These are phyloP conservation scores for Lasaia peninsularis DNA, from an alignment of 1,140 invertebrate genomes.

Conservation along the genomic window DNA sequence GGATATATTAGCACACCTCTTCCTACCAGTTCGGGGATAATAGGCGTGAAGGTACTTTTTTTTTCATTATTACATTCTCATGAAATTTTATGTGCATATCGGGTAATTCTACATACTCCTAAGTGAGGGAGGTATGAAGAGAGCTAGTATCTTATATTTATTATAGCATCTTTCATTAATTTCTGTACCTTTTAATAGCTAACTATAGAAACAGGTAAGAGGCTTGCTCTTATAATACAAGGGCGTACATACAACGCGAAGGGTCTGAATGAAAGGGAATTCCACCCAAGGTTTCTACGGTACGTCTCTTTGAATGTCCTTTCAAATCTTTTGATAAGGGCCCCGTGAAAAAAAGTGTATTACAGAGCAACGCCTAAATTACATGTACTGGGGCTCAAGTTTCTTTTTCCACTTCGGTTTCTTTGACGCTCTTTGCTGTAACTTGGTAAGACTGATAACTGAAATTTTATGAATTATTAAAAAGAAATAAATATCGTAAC, in stretches of 20 bases:
- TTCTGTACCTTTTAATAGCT: conserved; percentile 6
- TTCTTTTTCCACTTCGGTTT: not conserved
- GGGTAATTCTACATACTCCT: too few relatives aligned
- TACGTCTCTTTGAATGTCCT: conserved; percentile 6
- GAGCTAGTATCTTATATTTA: not conserved
- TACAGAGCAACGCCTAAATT: not conserved
- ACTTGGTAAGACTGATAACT: too few relatives aligned
- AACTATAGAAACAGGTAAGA: conserved; percentile 9
- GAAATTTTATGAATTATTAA: too few relatives aligned
- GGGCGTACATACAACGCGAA: not conserved
- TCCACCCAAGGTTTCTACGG: conserved; percentile 2
- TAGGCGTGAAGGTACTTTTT: too few relatives aligned
- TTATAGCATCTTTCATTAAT: not conserved
- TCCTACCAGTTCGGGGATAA: too few relatives aligned
- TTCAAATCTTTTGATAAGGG: conserved; percentile 2
- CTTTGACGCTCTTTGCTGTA: too few relatives aligned
- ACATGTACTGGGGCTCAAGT: not conserved
- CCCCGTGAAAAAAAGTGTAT: not conserved
- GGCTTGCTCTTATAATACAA: conserved; percentile 12
- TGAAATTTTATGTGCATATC: too few relatives aligned
- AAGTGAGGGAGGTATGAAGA: too few relatives aligned
- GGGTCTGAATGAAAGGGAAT: conserved; percentile 2
- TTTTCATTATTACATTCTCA: too few relatives aligned
- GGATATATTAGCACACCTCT: too few relatives aligned
- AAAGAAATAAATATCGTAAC: too few relatives aligned